phyloP scores from a whole-genome alignment of 2,113 vertebrate genomes.

The Tupaia tana region DNA sequence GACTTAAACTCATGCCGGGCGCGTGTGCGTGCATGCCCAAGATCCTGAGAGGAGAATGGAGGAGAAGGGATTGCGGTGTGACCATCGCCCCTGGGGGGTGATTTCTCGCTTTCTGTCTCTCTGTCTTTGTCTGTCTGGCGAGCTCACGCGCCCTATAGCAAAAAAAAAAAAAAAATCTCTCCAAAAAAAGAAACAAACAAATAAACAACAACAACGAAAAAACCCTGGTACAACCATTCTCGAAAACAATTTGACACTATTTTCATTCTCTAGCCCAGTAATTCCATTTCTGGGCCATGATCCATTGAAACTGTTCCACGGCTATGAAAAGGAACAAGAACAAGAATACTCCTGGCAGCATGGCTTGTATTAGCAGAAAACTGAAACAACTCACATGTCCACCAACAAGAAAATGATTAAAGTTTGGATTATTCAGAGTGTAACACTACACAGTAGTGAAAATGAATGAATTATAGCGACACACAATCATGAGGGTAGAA shows the following conservation, averaged over 20 bases:
- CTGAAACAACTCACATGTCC: neutral
- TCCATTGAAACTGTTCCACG: neutral
- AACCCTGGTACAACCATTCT: neutral
- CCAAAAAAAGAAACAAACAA: too few species aligned
- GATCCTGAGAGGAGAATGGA: too few species aligned
- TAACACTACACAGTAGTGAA: neutral
- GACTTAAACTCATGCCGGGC: too few species aligned
- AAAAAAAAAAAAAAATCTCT: too few species aligned
- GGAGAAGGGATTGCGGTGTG: too few species aligned
- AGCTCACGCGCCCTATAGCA: too few species aligned
- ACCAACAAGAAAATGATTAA: neutral
- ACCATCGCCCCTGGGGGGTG: too few species aligned
- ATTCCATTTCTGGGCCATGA: neutral
- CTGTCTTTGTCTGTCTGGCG: too few species aligned
- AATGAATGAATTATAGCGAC: constrained; percentile 18
- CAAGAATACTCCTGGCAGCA: neutral
- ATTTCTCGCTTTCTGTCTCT: too few species aligned
- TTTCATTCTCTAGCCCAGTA: neutral
- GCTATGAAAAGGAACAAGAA: neutral
- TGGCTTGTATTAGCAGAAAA: neutral
- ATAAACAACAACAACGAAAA: too few species aligned
- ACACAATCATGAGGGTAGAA: neutral
- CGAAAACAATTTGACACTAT: neutral
- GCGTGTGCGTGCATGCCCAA: too few species aligned
- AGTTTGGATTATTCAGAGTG: constrained; percentile 9